These are phyloP conservation scores for Hypothenemus hampei DNA, from an alignment of 1,140 invertebrate genomes.

Conservation along the genomic window DNA sequence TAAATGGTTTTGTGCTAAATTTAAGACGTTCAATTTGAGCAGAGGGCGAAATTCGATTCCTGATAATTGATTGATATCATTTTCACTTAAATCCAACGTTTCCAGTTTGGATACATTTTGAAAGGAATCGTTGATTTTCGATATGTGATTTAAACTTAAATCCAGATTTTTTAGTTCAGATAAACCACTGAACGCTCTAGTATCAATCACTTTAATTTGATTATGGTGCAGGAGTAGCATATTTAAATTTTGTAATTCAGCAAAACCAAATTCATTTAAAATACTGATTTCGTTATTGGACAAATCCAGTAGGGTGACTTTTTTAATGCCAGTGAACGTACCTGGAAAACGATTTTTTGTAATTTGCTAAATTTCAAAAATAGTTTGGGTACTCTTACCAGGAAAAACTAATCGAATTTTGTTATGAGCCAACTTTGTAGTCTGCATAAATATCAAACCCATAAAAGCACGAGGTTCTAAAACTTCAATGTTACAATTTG, in stretches of 20 bases:
- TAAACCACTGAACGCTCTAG: conserved; percentile 54
- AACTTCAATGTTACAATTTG: conserved; percentile 30
- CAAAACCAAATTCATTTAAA: conserved; percentile 35
- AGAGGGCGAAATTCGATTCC: conserved; percentile 33
- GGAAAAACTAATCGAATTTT: conserved; percentile 35
- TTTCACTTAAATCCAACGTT: conserved; percentile 46
- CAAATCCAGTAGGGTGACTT: conserved; percentile 35
- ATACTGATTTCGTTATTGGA: conserved; percentile 36
- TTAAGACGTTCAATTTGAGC: conserved; percentile 31
- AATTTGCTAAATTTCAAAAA: too few relatives aligned
- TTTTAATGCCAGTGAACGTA: conserved; percentile 40
- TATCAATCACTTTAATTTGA: conserved; percentile 52
- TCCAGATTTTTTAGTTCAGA: conserved; percentile 51
- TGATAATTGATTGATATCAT: conserved; percentile 30
- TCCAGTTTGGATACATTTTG: conserved; percentile 52
- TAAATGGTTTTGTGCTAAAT: conserved; percentile 36
- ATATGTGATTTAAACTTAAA: conserved; percentile 36
- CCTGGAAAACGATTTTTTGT: too few relatives aligned
- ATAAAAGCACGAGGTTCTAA: conserved; percentile 36
- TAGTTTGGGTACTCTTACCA: too few relatives aligned
- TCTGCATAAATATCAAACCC: conserved; percentile 39
- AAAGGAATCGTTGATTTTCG: conserved; percentile 53
- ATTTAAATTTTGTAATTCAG: conserved; percentile 44
- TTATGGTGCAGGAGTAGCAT: conserved; percentile 57
- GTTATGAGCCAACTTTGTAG: conserved; percentile 37